phyloP scores from a whole-genome alignment of 1,140 invertebrate species.

The Sycophila sp. region DNA sequence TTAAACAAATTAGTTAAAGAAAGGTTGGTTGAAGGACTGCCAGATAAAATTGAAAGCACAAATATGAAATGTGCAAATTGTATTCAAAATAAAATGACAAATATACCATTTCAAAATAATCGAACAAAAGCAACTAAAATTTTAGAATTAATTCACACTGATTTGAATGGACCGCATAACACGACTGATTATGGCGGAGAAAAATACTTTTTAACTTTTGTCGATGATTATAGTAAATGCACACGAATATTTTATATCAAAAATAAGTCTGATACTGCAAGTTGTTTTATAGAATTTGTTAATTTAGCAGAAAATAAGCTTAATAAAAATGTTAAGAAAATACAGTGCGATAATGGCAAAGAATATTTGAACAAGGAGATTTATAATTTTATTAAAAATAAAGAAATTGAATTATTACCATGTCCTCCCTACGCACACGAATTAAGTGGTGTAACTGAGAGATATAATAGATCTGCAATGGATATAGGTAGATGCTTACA shows the following conservation, averaged over 20 bases:
- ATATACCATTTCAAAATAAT: slow-evolving; percentile 2
- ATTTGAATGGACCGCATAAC: neutral
- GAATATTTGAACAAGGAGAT: no score
- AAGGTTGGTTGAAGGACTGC: neutral
- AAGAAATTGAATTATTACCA: no score
- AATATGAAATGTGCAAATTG: slow-evolving; percentile 8
- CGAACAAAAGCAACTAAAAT: neutral
- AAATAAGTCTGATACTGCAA: neutral
- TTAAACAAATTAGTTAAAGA: slow-evolving; percentile 7
- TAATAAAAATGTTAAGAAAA: no score
- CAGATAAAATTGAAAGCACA: slow-evolving; percentile 7
- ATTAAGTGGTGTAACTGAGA: no score
- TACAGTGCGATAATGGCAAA: no score
- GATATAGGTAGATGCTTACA: no score
- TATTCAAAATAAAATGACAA: slow-evolving; percentile 4
- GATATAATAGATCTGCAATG: no score
- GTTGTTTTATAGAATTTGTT: no score
- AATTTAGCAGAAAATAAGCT: no score
- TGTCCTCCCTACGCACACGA: no score
- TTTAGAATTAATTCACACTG: neutral
- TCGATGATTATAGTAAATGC: slow-evolving; percentile 12
- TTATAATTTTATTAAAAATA: no score
- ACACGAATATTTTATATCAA: neutral
- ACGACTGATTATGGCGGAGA: neutral
- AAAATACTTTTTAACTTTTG: slow-evolving; percentile 6